Evolutionary conservation across 2,888 invertebrate genomes (phyloP).

Genomic region (Drosophila kuntzei): DNA sequence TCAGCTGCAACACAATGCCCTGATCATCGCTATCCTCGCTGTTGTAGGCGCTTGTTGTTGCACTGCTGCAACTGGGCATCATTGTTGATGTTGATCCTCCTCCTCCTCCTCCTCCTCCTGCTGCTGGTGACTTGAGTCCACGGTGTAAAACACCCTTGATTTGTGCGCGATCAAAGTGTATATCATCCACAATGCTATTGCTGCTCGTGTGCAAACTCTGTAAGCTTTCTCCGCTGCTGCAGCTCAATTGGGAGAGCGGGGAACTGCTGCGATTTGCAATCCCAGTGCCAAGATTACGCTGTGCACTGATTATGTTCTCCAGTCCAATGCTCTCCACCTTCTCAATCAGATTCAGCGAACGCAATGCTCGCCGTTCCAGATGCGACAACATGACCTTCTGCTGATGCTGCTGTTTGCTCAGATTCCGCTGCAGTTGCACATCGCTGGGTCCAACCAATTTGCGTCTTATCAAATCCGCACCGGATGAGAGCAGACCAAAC

Average conservation of each 20-base stretch:
- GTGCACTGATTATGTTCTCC: conserved; percentile 89
- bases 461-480: conserved; percentile 89
- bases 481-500: conserved; percentile 88
- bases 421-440: conserved; percentile 79
- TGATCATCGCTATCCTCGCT: conserved; percentile 71
- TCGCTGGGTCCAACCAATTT: conserved; percentile 87
- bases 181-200: conserved; percentile 84
- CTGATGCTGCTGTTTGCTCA: conserved; percentile 79
- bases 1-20: conserved; percentile 65
- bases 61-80: conserved; percentile 41
- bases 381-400: conserved; percentile 84
- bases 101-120: conserved; percentile 18
- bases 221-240: conserved; percentile 87
- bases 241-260: conserved; percentile 92
- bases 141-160: conserved; percentile 83
- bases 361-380: conserved; percentile 85
- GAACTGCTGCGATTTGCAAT: conserved; percentile 88
- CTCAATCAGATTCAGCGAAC: conserved; percentile 88
- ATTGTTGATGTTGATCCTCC: conserved; percentile 30
- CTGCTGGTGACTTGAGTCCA: conserved; percentile 72
- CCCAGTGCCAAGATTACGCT: conserved; percentile 87
- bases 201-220: conserved; percentile 86
- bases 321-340: conserved; percentile 90
- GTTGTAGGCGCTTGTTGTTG: conserved; percentile 66
- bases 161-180: conserved; percentile 86